These are phyloP conservation scores for Lutraria rhynchaena DNA, from an alignment of 1,140 invertebrate species.

Conservation along the genomic window DNA sequence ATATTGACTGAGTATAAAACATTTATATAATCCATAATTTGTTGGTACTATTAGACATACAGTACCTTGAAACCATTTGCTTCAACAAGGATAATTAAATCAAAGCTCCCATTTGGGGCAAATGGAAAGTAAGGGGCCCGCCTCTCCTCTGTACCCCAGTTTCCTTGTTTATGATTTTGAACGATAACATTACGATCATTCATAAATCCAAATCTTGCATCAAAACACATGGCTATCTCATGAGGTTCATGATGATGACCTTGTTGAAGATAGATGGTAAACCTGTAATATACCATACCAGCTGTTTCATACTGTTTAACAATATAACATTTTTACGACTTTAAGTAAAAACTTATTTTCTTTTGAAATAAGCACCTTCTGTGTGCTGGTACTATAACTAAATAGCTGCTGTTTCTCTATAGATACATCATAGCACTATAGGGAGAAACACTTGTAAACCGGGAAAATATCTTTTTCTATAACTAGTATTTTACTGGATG, in stretches of 20 bases:
- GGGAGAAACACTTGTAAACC: no score
- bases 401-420: no score
- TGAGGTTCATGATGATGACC: slow-evolving; percentile 44
- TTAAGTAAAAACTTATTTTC: no score
- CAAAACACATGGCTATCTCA: slow-evolving; percentile 60
- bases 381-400: no score
- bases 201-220: slow-evolving; percentile 61
- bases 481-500: no score
- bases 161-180: slow-evolving; percentile 88
- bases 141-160: slow-evolving; percentile 89
- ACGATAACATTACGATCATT: slow-evolving; percentile 83
- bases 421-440: no score
- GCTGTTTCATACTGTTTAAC: background rate
- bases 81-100: slow-evolving; percentile 83
- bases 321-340: background rate
- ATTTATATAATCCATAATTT: no score
- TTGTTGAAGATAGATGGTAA: slow-evolving; percentile 60
- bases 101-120: slow-evolving; percentile 87
- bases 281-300: slow-evolving; percentile 44
- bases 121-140: slow-evolving; percentile 86
- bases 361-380: no score
- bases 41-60: no score
- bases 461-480: no score
- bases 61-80: slow-evolving; percentile 82
- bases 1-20: no score